These are phyloP conservation scores for Alexandromys fortis DNA, from an alignment of 2,113 vertebrate genomes.

Conservation along the genomic window DNA sequence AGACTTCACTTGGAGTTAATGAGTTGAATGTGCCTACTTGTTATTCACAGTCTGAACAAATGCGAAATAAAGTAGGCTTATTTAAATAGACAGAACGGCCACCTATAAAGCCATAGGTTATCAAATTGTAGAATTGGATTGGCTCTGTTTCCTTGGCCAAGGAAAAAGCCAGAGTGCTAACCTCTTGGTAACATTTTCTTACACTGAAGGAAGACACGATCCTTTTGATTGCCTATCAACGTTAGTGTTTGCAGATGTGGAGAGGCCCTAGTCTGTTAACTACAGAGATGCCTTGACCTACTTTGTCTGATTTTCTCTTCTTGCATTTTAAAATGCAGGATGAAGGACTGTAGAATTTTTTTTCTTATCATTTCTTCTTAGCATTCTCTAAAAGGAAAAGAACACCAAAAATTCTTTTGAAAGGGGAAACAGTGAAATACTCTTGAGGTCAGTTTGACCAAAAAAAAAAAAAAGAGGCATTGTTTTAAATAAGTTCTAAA, in stretches of 20 bases:
- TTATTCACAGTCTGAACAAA: constrained; percentile 69
- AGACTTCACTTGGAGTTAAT: constrained; percentile 75
- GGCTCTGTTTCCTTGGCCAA: constrained; percentile 46
- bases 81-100: constrained; percentile 30
- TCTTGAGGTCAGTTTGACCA: constrained; percentile 67
- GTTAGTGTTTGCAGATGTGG: constrained; percentile 76
- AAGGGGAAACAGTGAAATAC: constrained; percentile 50
- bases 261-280: constrained; percentile 63
- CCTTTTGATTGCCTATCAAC: constrained; percentile 75
- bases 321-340: constrained; percentile 74
- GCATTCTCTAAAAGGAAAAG: constrained; percentile 57
- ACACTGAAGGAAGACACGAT: constrained; percentile 62
- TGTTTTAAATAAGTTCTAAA: constrained; percentile 71
- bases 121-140: constrained; percentile 39
- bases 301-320: constrained; percentile 78
- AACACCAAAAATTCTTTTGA: constrained; percentile 40
- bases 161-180: constrained; percentile 65
- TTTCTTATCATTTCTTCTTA: constrained; percentile 72
- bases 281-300: constrained; percentile 68
- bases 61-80: constrained; percentile 58
- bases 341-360: constrained; percentile 56
- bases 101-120: constrained; percentile 57
- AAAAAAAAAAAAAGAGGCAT: constrained; percentile 21
- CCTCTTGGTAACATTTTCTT: constrained; percentile 67
- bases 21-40: constrained; percentile 66